Percentiles rank a stretch among this genome's conserved stretches.
These are phyloP conservation scores for Archips crataeganus DNA, from an alignment of 2,888 invertebrate genomes.

Conservation along the genomic window DNA sequence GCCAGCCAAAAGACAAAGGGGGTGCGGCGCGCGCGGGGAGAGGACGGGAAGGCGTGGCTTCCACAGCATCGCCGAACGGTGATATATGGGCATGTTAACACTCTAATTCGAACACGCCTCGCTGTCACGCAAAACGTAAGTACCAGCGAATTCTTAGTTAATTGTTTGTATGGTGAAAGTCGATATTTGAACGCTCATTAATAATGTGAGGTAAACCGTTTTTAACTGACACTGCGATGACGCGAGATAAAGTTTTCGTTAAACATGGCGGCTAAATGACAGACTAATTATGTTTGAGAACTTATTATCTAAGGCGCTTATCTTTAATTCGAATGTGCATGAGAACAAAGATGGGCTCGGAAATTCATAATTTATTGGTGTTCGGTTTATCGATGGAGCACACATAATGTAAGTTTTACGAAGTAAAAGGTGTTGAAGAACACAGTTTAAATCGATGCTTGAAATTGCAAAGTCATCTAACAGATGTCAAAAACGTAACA, in stretches of 20 bases:
- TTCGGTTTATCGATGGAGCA: conserved; percentile 13
- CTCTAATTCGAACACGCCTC: conserved; percentile 77
- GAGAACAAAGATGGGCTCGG: conserved; percentile 26
- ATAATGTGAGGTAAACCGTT: conserved; percentile 52
- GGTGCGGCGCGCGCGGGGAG: conserved; percentile 51
- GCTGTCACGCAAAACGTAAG: conserved; percentile 65
- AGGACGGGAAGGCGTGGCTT: conserved; percentile 53
- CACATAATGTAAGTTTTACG: background rate
- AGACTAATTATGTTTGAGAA: conserved; percentile 63
- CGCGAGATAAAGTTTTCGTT: conserved; percentile 59
- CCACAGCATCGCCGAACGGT: conserved; percentile 76
- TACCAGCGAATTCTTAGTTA: conserved; percentile 50
- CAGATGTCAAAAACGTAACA: too few species aligned
- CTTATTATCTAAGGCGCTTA: conserved; percentile 36
- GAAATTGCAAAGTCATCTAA: background rate
- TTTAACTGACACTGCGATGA: conserved; percentile 58
- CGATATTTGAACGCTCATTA: conserved; percentile 57
- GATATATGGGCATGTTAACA: conserved; percentile 83
- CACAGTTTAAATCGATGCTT: background rate
- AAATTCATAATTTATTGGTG: background rate
- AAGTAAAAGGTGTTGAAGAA: background rate
- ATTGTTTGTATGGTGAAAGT: conserved; percentile 74
- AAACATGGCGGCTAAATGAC: conserved; percentile 56
- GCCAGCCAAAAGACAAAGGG: conserved; percentile 67
- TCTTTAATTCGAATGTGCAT: conserved; percentile 31